Evolutionary conservation across 1,140 invertebrate genomes (phyloP).

Genomic region (Penaeus vannamei): DNA sequence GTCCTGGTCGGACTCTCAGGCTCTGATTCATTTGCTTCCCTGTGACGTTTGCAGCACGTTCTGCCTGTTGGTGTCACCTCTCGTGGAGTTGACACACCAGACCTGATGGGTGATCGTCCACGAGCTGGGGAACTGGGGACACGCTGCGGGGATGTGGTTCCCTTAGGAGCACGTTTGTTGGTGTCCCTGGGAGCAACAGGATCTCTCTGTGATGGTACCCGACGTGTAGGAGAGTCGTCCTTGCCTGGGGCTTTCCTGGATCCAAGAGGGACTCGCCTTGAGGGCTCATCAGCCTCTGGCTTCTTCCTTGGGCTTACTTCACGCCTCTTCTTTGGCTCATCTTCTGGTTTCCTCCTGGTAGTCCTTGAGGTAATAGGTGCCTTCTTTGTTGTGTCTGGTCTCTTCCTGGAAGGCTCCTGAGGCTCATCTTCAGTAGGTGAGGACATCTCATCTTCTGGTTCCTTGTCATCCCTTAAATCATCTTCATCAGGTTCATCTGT

Average conservation of each 20-base stretch:
- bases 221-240: slow-evolving; percentile 39
- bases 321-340: slow-evolving; percentile 49
- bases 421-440: slow-evolving; percentile 58
- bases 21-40: slow-evolving; percentile 35
- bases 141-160: slow-evolving; percentile 43
- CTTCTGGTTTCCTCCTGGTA: slow-evolving; percentile 26
- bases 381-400: slow-evolving; percentile 29
- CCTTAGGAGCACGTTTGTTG: slow-evolving; percentile 38
- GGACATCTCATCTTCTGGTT: slow-evolving; percentile 2
- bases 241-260: slow-evolving; percentile 17
- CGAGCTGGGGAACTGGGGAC: slow-evolving; percentile 46
- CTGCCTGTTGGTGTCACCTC: slow-evolving; percentile 60
- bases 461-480: background rate
- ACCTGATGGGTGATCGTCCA: slow-evolving; percentile 42
- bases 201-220: slow-evolving; percentile 25
- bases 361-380: background rate
- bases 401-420: slow-evolving; percentile 24
- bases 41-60: slow-evolving; percentile 53
- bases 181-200: slow-evolving; percentile 11
- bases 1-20: slow-evolving; percentile 53
- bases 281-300: slow-evolving; percentile 34
- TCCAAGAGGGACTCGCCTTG: slow-evolving; percentile 6
- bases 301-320: slow-evolving; percentile 53
- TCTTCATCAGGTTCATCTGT: slow-evolving; percentile 20
- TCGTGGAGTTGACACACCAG: slow-evolving; percentile 43